These are phyloP conservation scores for Sebastes oblongus DNA, from an alignment of 2,797 vertebrate species.

Conservation along the genomic window DNA sequence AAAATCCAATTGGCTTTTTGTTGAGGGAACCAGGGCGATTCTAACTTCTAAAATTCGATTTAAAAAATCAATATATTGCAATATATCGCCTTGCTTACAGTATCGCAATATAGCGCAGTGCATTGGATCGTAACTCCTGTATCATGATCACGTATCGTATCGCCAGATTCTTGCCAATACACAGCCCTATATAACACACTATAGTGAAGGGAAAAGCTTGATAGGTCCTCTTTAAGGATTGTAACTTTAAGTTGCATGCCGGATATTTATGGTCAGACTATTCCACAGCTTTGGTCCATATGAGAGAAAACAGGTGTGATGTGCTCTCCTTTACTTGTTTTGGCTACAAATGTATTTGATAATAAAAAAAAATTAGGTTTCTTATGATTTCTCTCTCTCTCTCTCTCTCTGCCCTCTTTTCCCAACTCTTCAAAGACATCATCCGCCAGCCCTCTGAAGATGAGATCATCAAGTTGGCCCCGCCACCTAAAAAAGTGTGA, in stretches of 20 bases:
- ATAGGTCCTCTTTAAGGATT: too few species aligned
- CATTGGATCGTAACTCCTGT: too few species aligned
- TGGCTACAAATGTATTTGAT: neutral
- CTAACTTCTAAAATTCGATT: too few species aligned
- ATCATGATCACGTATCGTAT: too few species aligned
- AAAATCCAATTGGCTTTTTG: too few species aligned
- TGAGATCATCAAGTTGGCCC: slow-evolving; percentile 96
- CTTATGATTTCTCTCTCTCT: slow-evolving; percentile 3
- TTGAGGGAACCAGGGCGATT: too few species aligned
- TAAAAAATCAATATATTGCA: too few species aligned
- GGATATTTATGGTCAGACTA: neutral
- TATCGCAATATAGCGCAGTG: too few species aligned
- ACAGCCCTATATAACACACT: too few species aligned
- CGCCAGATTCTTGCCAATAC: too few species aligned
- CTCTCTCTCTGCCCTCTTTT: neutral
- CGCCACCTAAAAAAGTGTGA: slow-evolving; percentile 95
- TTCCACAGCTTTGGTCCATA: neutral
- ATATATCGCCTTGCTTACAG: too few species aligned
- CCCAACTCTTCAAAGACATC: slow-evolving; percentile 82
- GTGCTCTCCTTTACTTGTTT: neutral
- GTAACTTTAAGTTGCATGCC: neutral
- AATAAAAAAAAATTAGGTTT: neutral
- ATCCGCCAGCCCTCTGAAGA: slow-evolving; percentile 97
- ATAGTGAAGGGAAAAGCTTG: too few species aligned
- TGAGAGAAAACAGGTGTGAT: neutral